Conservation (phyloP, 2,113 vertebrate genomes). For the Oryzias woworae region DNA sequence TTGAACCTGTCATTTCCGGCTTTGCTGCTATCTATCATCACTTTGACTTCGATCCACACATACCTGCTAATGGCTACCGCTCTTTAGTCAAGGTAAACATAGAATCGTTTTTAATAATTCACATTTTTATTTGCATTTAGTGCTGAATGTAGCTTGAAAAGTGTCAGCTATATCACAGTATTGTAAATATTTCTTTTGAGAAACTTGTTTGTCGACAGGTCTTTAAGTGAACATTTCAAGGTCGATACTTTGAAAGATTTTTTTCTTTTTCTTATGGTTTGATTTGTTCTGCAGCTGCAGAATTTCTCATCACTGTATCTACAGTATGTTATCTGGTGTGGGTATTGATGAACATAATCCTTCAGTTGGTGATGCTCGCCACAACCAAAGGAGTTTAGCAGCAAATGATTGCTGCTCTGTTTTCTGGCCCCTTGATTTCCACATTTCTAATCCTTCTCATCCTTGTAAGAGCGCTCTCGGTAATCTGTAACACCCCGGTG, state of each 20-base stretch:
- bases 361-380: slow-evolving; percentile 33
- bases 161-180: neutral
- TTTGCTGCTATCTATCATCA: slow-evolving; percentile 82
- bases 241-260: slow-evolving; percentile 57
- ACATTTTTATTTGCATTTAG: slow-evolving; percentile 3
- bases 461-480: slow-evolving; percentile 18
- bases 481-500: slow-evolving; percentile 43
- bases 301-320: slow-evolving; percentile 28
- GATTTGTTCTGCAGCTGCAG: slow-evolving; percentile 42
- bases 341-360: slow-evolving; percentile 61
- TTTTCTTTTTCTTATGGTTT: slow-evolving; percentile 53
- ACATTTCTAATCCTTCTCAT: slow-evolving; percentile 46
- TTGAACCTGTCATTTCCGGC: slow-evolving; percentile 80
- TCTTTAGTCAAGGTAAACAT: slow-evolving; percentile 83
- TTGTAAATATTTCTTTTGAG: slow-evolving; percentile 40
- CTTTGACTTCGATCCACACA: slow-evolving; percentile 88
- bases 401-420: slow-evolving; percentile 44
- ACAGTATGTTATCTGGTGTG: slow-evolving; percentile 49
- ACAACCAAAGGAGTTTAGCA: slow-evolving; percentile 28
- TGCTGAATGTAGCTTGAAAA: slow-evolving; percentile 10
- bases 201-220: slow-evolving; percentile 18
- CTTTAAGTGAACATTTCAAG: slow-evolving; percentile 52
- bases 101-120: neutral
- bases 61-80: slow-evolving; percentile 89
- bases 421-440: slow-evolving; percentile 34